Evolutionary conservation across 2,797 vertebrate genomes (phyloP).

Genomic region (Huso huso): DNA sequence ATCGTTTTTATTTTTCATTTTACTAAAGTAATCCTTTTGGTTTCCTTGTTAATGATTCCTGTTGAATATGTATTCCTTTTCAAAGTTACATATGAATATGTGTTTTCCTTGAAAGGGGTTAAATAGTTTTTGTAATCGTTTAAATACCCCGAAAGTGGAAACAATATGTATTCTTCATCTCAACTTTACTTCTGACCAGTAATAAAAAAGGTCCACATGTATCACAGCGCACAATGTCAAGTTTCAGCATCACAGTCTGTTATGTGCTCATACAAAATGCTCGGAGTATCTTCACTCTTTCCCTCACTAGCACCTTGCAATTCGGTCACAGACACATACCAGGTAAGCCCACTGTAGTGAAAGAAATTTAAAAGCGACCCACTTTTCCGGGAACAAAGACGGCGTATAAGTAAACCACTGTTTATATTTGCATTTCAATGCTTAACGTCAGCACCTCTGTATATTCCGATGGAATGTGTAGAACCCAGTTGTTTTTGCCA

Average conservation of each 20-base stretch:
- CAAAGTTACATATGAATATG: neutral
- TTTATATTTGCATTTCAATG: conserved; percentile 16
- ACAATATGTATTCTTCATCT: too few species aligned
- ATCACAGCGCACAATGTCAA: too few species aligned
- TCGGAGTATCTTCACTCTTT: neutral
- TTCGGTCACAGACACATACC: conserved; percentile 27
- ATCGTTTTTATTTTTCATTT: conserved; percentile 2
- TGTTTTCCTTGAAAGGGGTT: too few species aligned
- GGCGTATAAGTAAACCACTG: conserved; percentile 5
- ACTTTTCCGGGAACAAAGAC: too few species aligned
- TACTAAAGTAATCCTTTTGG: neutral
- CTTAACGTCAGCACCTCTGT: conserved; percentile 25
- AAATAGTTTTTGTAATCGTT: too few species aligned
- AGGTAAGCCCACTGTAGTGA: conserved; percentile 13
- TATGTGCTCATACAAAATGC: too few species aligned
- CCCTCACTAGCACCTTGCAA: conserved; percentile 49
- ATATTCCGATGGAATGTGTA: conserved; percentile 33
- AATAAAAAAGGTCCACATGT: too few species aligned
- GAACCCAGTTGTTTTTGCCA: conserved; percentile 54
- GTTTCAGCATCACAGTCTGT: too few species aligned
- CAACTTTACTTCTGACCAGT: too few species aligned
- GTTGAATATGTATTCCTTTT: neutral
- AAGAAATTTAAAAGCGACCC: too few species aligned
- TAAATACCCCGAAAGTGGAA: too few species aligned
- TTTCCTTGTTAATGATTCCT: neutral